Base-by-base conservation (phyloP, 1,140 invertebrate genomes). In the Sipha flava region DNA sequence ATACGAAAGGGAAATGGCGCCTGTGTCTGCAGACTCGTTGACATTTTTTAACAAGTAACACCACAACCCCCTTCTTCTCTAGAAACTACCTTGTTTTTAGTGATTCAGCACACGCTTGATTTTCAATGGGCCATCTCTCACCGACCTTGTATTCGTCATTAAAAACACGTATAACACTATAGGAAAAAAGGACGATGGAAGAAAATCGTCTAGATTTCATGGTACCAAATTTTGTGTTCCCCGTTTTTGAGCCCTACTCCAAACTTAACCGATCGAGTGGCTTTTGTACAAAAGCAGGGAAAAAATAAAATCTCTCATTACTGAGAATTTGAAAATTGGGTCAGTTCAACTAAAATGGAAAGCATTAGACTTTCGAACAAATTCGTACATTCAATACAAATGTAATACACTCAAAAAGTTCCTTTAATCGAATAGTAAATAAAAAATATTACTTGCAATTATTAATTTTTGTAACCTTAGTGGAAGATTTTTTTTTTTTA, bases 31-130 rank as follows among this genome's bases (percentile, higher is more conserved):
- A 77, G 73, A 77, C 52, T 77, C 52, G 73, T 77, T 59, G 73
- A 77, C 73, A 77, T 77, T 77, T 77, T 66, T 77, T 77, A 77
- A 77, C 29, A 52, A 77, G 73, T 26, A 21, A 40, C 52, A 47
- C 34, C 70, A 21, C 70, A 12, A 7, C 49, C 70, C 70, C 43
- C 45, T 26, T 12, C 34, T 34, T 47, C 7, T 52, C 47, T 34
- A 29, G 16, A 16, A 77, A 57, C 72, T 57, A 29, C 34, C 52
- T 77, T 57, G 73, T 77, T 59, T 77, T 57, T 43, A 59, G 73
- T 34, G 52, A 77, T 77, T 77, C 73, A 77, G 73, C 52, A 77
- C 73, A 77, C 73, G 49, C 73, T 77, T 14, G 49, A 54, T 75
- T 75, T 75, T 57, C 34, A 59, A 77, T 43, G 52, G 73, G 52